These are phyloP conservation scores for Loris lydekkerianus DNA, from an alignment of 2,797 vertebrate genomes.

Conservation along the genomic window DNA sequence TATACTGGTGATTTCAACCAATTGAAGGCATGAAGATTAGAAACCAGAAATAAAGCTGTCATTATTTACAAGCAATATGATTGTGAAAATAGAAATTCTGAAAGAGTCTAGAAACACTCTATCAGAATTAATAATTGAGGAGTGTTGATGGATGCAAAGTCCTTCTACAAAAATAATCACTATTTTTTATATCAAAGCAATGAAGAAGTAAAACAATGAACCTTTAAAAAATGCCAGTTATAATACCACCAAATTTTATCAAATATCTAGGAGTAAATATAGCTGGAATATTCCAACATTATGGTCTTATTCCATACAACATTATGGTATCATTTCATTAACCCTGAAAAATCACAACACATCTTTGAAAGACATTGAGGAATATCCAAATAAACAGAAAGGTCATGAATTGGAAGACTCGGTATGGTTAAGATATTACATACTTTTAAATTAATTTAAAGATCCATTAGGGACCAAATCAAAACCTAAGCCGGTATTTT, in stretches of 20 bases:
- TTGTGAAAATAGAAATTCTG: neutral
- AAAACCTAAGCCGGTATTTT: neutral
- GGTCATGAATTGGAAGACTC: neutral
- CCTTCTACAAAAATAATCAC: neutral
- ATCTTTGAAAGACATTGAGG: neutral
- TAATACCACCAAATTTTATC: neutral
- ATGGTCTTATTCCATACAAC: too few species aligned
- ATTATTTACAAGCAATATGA: neutral
- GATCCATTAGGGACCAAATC: neutral
- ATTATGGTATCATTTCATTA: neutral
- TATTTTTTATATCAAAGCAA: neutral
- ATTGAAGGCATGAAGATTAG: neutral
- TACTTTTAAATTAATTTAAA: neutral
- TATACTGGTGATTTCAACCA: neutral
- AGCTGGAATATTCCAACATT: neutral
- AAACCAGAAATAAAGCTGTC: neutral
- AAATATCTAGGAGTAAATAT: neutral
- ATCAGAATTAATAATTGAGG: neutral
- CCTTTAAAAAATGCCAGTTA: neutral
- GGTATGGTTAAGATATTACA: neutral
- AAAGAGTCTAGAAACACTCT: neutral
- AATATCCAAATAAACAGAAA: neutral
- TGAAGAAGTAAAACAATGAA: neutral
- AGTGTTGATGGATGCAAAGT: neutral
- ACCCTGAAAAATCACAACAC: neutral